These are phyloP conservation scores for Zoanthus solanderi DNA, from an alignment of 92 coral and sea anemone genomes.

Conservation along the genomic window DNA sequence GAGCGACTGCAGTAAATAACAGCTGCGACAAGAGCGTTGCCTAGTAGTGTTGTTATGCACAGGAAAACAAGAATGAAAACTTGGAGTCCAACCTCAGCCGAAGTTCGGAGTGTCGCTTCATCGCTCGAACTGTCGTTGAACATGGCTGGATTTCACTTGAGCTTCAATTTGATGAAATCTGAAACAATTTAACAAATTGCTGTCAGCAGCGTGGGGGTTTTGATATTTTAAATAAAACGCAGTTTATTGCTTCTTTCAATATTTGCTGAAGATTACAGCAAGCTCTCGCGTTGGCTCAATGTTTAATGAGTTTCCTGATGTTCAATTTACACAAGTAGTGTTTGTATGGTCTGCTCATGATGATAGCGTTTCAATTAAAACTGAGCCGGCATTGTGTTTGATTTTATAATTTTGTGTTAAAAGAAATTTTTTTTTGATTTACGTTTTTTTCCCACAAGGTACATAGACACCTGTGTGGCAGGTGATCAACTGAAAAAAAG, in stretches of 20 bases:
- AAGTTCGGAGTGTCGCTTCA: not conserved
- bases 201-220: not conserved
- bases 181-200: not conserved
- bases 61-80: constrained; percentile 18
- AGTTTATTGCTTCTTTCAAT: constrained; percentile 19
- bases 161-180: not conserved
- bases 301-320: constrained; percentile 2
- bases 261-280: constrained; percentile 32
- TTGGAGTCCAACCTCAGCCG: constrained; percentile 17
- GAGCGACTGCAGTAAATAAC: constrained; percentile 12
- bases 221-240: constrained; percentile 6
- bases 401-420: not conserved
- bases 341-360: not conserved
- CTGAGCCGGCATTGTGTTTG: not conserved
- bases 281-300: not conserved
- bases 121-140: not conserved
- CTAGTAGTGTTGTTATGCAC: constrained; percentile 23
- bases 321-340: constrained; percentile 12
- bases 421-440: not conserved
- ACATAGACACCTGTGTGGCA: not conserved
- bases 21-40: constrained; percentile 20
- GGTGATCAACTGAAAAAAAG: not conserved
- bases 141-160: not conserved
- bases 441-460: not conserved
- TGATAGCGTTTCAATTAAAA: not conserved